Base-by-base conservation (phyloP, 2,113 vertebrate species). In the Ahaetulla prasina region DNA sequence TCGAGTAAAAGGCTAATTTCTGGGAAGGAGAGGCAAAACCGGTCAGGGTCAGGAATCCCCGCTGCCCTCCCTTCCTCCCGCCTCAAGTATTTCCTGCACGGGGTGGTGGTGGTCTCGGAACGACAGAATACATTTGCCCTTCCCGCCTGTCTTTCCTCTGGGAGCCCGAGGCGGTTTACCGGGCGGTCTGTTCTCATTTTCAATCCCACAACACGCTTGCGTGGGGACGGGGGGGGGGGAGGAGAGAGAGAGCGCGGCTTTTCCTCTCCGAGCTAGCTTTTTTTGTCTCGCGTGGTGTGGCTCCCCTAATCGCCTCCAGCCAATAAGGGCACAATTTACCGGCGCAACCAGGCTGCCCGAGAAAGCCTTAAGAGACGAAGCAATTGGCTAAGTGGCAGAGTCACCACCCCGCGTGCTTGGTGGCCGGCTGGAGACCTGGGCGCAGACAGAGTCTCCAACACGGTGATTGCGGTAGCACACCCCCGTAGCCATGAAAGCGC, bases 1-100 rank as follows among this genome's bases (percentile, higher is more conserved):
- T 99, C 87, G 99, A 98, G 96, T 99, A 99, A 96, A 99, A 98
- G 55, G 99, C 98, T 97, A 99, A 95, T 97, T 99, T 99, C 99
- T 99, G 95, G 3, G 90, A 85, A 94, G 60, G 86, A 80, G n/a
- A 91, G 25, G 68, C 52, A 30, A 55, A 49, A 49, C 9, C 49
- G 22, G 14, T 91, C 22, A 93, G 22, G 25, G 18, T 12, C 86
- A n/a, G 11, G 25, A 10, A 88, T 14, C 9, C 5, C 35, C 27
- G 7, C 50, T 16, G 11, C 49, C 23, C 3, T 22, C 16, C 43
- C 52, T 18, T 5, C 1, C 39, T 43, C 52, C 23, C 22, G 23
- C 18, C 68, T 22, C 74, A 43, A 8, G 49, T 50, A 35, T 52
- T 87, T 30, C 30, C 27, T 57, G 8, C 55, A 9, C 55, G 23